Evolutionary conservation across 35 echinoderm and acorn worm genomes (phyloP).

Genomic region (Patiria miniata): DNA sequence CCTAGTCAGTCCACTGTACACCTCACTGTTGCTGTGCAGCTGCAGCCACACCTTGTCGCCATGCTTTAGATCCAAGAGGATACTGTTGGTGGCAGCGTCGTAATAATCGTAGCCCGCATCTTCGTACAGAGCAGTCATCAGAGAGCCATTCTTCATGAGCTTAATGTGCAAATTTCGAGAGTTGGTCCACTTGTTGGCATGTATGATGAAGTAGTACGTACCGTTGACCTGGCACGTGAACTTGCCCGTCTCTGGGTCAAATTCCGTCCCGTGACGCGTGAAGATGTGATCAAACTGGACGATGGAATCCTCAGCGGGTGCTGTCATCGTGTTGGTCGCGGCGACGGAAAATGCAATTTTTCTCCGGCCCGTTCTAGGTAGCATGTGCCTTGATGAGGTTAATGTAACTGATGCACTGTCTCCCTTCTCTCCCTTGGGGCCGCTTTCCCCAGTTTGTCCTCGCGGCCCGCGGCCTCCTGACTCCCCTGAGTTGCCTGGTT

Average conservation of each 20-base stretch:
- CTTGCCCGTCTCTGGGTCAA: slow-evolving; percentile 61
- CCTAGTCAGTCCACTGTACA: slow-evolving; percentile 75
- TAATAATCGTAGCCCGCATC: slow-evolving; percentile 88
- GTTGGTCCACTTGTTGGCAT: slow-evolving; percentile 89
- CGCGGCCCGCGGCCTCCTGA: neutral
- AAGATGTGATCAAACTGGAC: slow-evolving; percentile 79
- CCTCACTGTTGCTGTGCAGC: slow-evolving; percentile 78
- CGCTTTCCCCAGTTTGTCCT: slow-evolving; percentile 32
- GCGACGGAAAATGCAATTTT: slow-evolving; percentile 77
- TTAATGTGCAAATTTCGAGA: slow-evolving; percentile 79
- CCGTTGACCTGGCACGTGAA: slow-evolving; percentile 86
- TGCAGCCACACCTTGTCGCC: slow-evolving; percentile 82
- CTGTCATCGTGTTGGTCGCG: slow-evolving; percentile 66
- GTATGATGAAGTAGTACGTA: slow-evolving; percentile 89
- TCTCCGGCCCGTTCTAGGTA: slow-evolving; percentile 2
- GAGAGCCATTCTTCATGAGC: slow-evolving; percentile 76
- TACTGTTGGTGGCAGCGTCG: slow-evolving; percentile 80
- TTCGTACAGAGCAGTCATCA: slow-evolving; percentile 79
- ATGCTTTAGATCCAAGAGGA: slow-evolving; percentile 63
- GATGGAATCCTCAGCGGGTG: slow-evolving; percentile 55
- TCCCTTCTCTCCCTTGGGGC: slow-evolving; percentile 59
- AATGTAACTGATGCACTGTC: neutral
- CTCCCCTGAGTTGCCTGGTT: neutral
- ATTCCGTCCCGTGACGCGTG: slow-evolving; percentile 75
- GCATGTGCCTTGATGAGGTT: neutral